These are phyloP conservation scores for Phaenicophaeus curvirostris DNA, from an alignment of 2,797 vertebrate genomes.

Conservation along the genomic window DNA sequence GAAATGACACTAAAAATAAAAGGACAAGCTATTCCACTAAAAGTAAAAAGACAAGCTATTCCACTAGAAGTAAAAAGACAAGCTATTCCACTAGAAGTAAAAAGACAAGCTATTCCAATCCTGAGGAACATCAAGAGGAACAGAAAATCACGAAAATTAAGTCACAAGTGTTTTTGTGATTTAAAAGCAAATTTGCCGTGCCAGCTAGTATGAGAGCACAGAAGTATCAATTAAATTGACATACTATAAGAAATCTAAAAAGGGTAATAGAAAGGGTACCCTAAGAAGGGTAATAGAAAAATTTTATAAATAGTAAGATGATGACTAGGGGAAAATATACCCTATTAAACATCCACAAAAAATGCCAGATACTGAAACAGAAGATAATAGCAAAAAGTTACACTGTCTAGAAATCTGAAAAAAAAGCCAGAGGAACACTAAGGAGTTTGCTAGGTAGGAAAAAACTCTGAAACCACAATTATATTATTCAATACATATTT, in stretches of 20 bases:
- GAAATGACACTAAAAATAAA: neutral
- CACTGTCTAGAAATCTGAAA: neutral
- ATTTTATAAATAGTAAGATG: neutral
- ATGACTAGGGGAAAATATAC: neutral
- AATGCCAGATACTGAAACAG: neutral
- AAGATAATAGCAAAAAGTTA: neutral
- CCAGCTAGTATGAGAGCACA: neutral
- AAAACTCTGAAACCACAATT: neutral
- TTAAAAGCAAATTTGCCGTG: neutral
- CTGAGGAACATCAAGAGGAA: neutral
- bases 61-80: too few relatives aligned
- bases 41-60: too few relatives aligned
- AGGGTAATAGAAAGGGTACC: neutral
- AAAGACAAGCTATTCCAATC: neutral
- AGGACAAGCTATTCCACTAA: too few relatives aligned
- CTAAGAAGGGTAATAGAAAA: neutral
- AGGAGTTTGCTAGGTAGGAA: neutral
- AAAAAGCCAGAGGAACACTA: neutral
- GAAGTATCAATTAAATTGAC: neutral
- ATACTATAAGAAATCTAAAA: neutral
- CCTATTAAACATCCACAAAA: neutral
- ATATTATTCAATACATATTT: neutral
- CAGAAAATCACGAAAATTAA: neutral
- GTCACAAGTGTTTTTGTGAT: neutral
- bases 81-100: too few relatives aligned